Conservation (phyloP, 2,888 invertebrate species). For the Orchesellides sinensis region DNA sequence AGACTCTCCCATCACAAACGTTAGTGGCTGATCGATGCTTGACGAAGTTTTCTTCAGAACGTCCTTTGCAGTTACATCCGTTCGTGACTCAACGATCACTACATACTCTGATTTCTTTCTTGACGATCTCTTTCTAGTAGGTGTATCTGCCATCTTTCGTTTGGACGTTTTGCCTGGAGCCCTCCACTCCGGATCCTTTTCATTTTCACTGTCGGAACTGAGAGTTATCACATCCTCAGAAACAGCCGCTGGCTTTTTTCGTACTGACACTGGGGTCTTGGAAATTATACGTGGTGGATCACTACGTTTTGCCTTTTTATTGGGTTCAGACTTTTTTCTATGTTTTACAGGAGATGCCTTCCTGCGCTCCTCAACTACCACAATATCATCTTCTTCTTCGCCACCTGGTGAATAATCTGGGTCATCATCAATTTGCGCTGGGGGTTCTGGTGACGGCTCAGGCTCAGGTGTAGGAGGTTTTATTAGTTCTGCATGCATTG, state of each 20-base stretch:
- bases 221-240: slow-evolving; percentile 48
- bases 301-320: background rate
- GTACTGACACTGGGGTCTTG: background rate
- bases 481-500: slow-evolving; percentile 39
- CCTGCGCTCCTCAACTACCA: slow-evolving; percentile 47
- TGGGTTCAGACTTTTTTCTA: slow-evolving; percentile 1
- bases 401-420: slow-evolving; percentile 22
- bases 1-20: slow-evolving; percentile 48
- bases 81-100: slow-evolving; percentile 44
- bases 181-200: slow-evolving; percentile 53
- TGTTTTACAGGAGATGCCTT: background rate
- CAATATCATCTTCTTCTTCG: slow-evolving; percentile 55
- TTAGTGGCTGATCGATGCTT: slow-evolving; percentile 35
- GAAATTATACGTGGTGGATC: no score
- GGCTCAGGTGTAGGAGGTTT: slow-evolving; percentile 39
- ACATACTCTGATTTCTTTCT: slow-evolving; percentile 53
- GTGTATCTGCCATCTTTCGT: no score
- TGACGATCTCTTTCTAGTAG: slow-evolving; percentile 14
- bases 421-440: slow-evolving; percentile 21
- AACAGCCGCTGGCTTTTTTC: background rate
- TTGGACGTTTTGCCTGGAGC: slow-evolving; percentile 20
- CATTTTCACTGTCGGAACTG: slow-evolving; percentile 56
- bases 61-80: slow-evolving; percentile 20
- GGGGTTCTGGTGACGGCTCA: slow-evolving; percentile 25
- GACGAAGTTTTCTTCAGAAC: slow-evolving; percentile 26